phyloP scores from a whole-genome alignment of 2,113 vertebrate species.

The Dinomys branickii region DNA sequence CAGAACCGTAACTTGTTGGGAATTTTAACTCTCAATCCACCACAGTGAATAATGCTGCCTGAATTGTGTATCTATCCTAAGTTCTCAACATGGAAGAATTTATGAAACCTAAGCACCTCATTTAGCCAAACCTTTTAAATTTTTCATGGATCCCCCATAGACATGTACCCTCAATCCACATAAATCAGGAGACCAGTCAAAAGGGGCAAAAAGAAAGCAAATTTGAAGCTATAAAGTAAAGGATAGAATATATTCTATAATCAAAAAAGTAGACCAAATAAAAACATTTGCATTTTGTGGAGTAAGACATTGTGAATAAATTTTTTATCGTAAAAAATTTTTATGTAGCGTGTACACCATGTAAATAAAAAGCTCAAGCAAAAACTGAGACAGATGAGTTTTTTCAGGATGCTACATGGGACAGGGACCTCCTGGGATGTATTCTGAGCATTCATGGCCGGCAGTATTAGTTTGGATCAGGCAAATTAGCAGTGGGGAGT shows the following conservation, averaged over 20 bases:
- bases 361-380: constrained; percentile 85
- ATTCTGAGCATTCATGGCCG: neutral
- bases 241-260: constrained; percentile 68
- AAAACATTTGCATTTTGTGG: constrained; percentile 81
- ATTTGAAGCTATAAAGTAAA: constrained; percentile 78
- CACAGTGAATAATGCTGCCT: neutral
- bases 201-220: constrained; percentile 74
- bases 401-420: constrained; percentile 68
- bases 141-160: neutral
- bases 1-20: neutral
- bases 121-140: neutral
- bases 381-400: constrained; percentile 80
- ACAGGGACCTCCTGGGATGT: constrained; percentile 6
- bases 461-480: neutral
- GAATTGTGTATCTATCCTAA: neutral
- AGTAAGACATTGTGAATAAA: constrained; percentile 83
- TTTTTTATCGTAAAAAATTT: constrained; percentile 83
- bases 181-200: constrained; percentile 54
- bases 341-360: constrained; percentile 83
- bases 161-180: neutral
- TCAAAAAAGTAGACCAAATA: constrained; percentile 72
- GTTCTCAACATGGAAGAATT: neutral
- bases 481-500: neutral
- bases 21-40: neutral
- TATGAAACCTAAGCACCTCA: neutral